Conservation (phyloP, 2,113 vertebrate species). For the Oncorhynchus mykiss region DNA sequence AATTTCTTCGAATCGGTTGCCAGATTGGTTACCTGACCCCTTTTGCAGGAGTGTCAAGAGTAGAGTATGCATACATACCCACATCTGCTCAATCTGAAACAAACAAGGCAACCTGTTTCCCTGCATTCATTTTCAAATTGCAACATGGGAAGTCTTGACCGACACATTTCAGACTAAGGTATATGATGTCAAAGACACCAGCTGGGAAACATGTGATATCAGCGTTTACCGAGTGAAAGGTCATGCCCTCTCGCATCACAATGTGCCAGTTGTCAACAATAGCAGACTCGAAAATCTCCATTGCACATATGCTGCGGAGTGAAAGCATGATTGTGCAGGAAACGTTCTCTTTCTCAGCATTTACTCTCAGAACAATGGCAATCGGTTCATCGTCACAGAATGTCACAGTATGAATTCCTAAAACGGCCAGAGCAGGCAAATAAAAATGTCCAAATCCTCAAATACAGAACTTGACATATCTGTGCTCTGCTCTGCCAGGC, state of each 20-base stretch:
- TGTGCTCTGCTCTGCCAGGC: neutral
- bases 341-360: slow-evolving; percentile 55
- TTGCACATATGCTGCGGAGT: slow-evolving; percentile 52
- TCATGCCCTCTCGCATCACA: slow-evolving; percentile 58
- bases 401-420: slow-evolving; percentile 50
- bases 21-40: slow-evolving; percentile 53
- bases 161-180: slow-evolving; percentile 19
- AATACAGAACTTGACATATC: slow-evolving; percentile 68
- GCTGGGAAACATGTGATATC: slow-evolving; percentile 14
- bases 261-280: slow-evolving; percentile 51
- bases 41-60: slow-evolving; percentile 48
- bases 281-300: slow-evolving; percentile 58
- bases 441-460: slow-evolving; percentile 59
- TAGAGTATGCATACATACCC: slow-evolving; percentile 28
- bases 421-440: slow-evolving; percentile 61
- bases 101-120: slow-evolving; percentile 52
- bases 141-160: slow-evolving; percentile 42
- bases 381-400: slow-evolving; percentile 35
- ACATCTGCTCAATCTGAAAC: slow-evolving; percentile 47
- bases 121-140: slow-evolving; percentile 25
- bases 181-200: neutral
- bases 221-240: slow-evolving; percentile 51
- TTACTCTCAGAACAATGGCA: slow-evolving; percentile 57
- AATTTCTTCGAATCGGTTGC: slow-evolving; percentile 11
- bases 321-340: slow-evolving; percentile 62